Percentiles rank a stretch among this genome's conserved stretches.
Conservation (phyloP, 2,797 vertebrate genomes). For the Lutjanus argentimaculatus region DNA sequence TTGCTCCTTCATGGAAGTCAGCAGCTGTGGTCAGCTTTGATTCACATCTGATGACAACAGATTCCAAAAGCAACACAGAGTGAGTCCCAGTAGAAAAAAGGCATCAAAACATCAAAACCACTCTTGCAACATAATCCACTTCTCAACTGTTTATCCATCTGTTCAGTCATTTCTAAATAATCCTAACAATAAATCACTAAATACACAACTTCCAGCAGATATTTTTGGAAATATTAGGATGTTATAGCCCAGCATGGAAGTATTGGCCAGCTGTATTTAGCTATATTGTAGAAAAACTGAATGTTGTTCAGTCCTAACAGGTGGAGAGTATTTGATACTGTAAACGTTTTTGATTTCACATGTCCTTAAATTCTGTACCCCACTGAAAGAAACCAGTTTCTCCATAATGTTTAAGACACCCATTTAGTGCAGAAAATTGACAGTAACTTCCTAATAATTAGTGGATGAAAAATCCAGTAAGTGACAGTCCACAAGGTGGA, state of each 20-base stretch:
- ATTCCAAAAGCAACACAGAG: background rate
- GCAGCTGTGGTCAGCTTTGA: background rate
- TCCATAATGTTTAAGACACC: background rate
- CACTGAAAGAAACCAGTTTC: too few species aligned
- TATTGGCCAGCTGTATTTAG: background rate
- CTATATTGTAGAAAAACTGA: background rate
- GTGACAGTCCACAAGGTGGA: background rate
- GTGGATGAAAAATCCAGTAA: too few species aligned
- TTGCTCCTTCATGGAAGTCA: background rate
- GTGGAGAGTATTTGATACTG: background rate
- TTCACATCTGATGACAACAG: background rate
- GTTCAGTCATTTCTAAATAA: conserved; percentile 36
- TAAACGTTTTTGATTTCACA: too few species aligned
- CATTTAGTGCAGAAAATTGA: background rate
- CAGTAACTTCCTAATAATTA: too few species aligned
- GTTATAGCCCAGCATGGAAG: background rate
- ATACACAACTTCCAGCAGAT: background rate
- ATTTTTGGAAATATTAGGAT: conserved; percentile 19
- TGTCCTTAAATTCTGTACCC: background rate
- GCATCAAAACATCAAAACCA: conserved; percentile 17
- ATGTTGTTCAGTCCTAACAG: background rate
- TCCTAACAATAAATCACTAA: conserved; percentile 25
- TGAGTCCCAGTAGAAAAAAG: background rate
- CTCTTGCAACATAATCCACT: conserved; percentile 27
- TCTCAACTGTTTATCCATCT: conserved; percentile 39